Evolutionary conservation across 2,888 invertebrate species (phyloP), one percentile per base, ranked within the genome.

Genomic region (Hirtodrosophila trivittata): DNA sequence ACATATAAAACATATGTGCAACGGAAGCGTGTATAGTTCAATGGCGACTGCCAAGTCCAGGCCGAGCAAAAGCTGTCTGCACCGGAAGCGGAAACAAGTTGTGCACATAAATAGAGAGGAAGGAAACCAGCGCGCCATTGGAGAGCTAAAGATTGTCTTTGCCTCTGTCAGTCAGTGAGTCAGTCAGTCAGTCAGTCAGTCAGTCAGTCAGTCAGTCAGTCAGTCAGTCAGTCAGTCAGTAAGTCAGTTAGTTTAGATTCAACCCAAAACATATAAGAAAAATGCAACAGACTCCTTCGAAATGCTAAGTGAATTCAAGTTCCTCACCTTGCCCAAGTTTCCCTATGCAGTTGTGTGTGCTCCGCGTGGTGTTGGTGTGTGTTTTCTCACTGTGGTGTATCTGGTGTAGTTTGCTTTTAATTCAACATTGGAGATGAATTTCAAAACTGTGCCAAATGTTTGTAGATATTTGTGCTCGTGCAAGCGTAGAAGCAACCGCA

Each of bases 71-170:
- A 69, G 68, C 68, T 82, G 83, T 81, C 83, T 80, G 74, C 52
- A 41, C 66, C 71, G 81, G 83, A 81, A 75, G 38, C 80, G 77
- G 83, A 81, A 74, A 74, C 68, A 75, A 77, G 77, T 69, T 74
- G 71, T 74, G 71, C 78, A 80, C 66, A 75, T 73, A 81, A 77
- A 77, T 71, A 50, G 50, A 56, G 39, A 70, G 74, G 71, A 77
- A 77, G 77, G 80, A 78, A 77, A 49, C 62, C 33, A 64, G 54
- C 63, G 73, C 60, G 67, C 60, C 70, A 75, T 63, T 42, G 41
- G 57, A 46, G 54, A 13, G 25, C 52, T 38, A 52, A 57, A 67
- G 66, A 75, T 66, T 58, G 66, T 62, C 59, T 58, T 43, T 56
- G 57, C 49, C 66, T 7, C 28, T 8, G 5, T 7, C 28, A 28